Percentiles rank a stretch among this genome's conserved stretches.
Evolutionary conservation across 92 coral and sea anemone genomes (phyloP).

Genomic region (Zoanthus sansibaricus): DNA sequence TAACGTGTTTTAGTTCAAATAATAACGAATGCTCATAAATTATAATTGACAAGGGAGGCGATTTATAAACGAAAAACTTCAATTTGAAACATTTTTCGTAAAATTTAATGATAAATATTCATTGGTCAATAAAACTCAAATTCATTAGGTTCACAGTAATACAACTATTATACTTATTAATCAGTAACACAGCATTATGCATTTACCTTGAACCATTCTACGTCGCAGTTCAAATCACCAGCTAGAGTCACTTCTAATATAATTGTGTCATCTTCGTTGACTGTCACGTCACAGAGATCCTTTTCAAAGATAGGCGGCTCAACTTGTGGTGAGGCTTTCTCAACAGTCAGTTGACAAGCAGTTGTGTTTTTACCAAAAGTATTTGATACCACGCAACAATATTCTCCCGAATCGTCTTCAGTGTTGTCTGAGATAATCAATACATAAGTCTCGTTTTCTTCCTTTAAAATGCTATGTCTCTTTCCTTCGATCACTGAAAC

Average conservation of each 20-base stretch:
- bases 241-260: constrained; percentile 54
- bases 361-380: constrained; percentile 77
- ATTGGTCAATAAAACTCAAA: too few relatives aligned
- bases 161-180: too few relatives aligned
- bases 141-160: too few relatives aligned
- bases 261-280: constrained; percentile 60
- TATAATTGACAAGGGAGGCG: too few relatives aligned
- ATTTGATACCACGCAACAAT: constrained; percentile 81
- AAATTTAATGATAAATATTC: too few relatives aligned
- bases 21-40: too few relatives aligned
- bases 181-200: not conserved
- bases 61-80: too few relatives aligned
- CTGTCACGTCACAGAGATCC: constrained; percentile 65
- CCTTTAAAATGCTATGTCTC: constrained; percentile 33
- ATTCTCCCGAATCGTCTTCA: constrained; percentile 83
- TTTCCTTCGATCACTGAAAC: constrained; percentile 65
- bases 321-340: constrained; percentile 17
- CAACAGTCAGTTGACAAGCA: constrained; percentile 73
- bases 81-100: too few relatives aligned
- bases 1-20: too few relatives aligned
- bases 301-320: constrained; percentile 64
- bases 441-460: constrained; percentile 64
- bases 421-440: constrained; percentile 76
- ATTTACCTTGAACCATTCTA: constrained; percentile 67
- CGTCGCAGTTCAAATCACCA: constrained; percentile 61